A percentile compares a stretch with the other conserved stretches of the same genome.
These are phyloP conservation scores for Byasa hedistus DNA, from an alignment of 2,888 invertebrate species.

Conservation along the genomic window DNA sequence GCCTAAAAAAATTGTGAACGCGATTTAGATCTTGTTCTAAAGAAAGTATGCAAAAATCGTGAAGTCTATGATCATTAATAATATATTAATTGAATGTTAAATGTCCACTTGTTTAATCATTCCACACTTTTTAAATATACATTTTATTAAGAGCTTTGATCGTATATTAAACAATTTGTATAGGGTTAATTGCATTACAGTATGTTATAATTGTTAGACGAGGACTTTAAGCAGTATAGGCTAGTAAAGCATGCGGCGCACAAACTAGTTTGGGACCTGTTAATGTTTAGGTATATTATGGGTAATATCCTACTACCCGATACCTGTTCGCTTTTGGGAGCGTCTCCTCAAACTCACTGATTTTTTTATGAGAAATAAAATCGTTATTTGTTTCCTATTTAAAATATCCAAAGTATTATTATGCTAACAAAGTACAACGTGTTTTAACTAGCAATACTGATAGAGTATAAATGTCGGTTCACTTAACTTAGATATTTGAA, in stretches of 20 bases:
- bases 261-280: slow-evolving; percentile 3
- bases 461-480: slow-evolving; percentile 7
- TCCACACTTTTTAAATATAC: slow-evolving; percentile 22
- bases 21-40: too few relatives aligned
- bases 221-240: background rate
- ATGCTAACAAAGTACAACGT: slow-evolving; percentile 23
- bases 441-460: slow-evolving; percentile 18
- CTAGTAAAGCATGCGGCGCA: background rate
- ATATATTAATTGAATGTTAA: slow-evolving; percentile 5
- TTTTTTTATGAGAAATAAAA: too few relatives aligned
- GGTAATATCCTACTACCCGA: too few relatives aligned
- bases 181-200: background rate
- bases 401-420: slow-evolving; percentile 1
- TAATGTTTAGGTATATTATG: background rate
- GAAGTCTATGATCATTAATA: too few relatives aligned
- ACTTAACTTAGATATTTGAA: slow-evolving; percentile 18
- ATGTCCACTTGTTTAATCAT: slow-evolving; percentile 23
- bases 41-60: background rate
- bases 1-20: too few relatives aligned
- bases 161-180: slow-evolving; percentile 14
- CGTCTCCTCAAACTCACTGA: too few relatives aligned
- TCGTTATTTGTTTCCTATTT: background rate
- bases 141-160: slow-evolving; percentile 21
- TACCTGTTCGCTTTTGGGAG: too few relatives aligned
- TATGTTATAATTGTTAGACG: background rate